Evolutionary conservation across 2,888 invertebrate genomes (phyloP), one percentile per base, ranked within the genome.

Genomic region (Amitus sp.): DNA sequence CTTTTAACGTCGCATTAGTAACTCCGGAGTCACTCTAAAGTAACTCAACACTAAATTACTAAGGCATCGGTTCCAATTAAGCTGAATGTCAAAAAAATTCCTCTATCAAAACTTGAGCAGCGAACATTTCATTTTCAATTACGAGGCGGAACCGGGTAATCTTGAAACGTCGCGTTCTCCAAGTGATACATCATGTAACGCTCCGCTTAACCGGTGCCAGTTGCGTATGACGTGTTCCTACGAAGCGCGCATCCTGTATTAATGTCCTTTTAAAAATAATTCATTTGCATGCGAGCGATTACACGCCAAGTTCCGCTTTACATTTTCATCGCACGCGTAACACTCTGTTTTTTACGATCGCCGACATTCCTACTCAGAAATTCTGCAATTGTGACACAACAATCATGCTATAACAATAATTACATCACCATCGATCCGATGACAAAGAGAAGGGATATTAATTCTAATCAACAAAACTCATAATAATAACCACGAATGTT

Each of bases 51-150:
- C n/a, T n/a, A n/a, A n/a, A n/a, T n/a, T n/a, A n/a, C n/a, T n/a
- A n/a, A n/a, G n/a, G 39, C 15, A 10, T 13, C 34, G 28, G 1
- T 52, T 18, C 12, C 15, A 27, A 27, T 5, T 27, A 28, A 45
- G 23, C 19, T 10, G 43, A 39, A 59, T 48, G 48, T 53, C 53
- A 43, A 45, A 48, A 5, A 23, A 23, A 23, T 23, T 23, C 23
- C 4, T 23, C 7, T 23, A 23, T 5, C 3, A 5, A 23, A 5
- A 23, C 7, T 23, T 23, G 23, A 23, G 7, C n/a, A 23, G 23
- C 23, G 23, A 23, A 23, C 23, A 15, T 37, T 37, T 37, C 15
- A 15, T 13, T 37, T 37, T 37, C 13, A 2, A 37, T 37, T 4
- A 15, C n/a, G n/a, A n/a, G n/a, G n/a, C n/a, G n/a, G n/a, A n/a